These are phyloP conservation scores for Hemibagrus wyckioides DNA, from an alignment of 2,113 vertebrate genomes.

Conservation along the genomic window DNA sequence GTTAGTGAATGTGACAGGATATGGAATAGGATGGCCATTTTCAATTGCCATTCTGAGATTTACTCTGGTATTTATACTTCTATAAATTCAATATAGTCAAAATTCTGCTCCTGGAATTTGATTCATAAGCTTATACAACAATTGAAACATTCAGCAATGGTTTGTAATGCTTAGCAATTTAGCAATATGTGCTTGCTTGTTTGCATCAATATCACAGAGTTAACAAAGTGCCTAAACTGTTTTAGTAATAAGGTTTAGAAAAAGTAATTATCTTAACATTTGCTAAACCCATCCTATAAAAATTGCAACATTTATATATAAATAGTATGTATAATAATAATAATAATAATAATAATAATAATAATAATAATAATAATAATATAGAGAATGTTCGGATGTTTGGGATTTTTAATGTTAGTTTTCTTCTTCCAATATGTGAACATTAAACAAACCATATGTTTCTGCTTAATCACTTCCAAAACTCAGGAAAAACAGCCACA, in stretches of 20 bases:
- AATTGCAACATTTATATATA: not conserved
- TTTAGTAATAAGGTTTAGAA: not conserved
- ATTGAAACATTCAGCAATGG: not conserved
- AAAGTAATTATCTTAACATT: not conserved
- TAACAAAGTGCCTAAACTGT: not conserved
- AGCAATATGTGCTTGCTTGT: not conserved
- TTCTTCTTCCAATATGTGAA: constrained; percentile 36
- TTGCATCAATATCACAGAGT: not conserved
- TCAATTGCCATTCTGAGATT: not conserved
- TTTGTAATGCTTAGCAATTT: not conserved
- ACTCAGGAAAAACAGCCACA: constrained; percentile 29
- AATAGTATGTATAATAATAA: not conserved
- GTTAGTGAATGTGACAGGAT: not conserved
- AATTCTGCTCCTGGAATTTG: not conserved
- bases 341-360: constrained; percentile 21
- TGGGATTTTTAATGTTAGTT: constrained; percentile 55
- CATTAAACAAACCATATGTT: constrained; percentile 33
- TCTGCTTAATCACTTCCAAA: constrained; percentile 27
- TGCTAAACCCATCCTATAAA: not conserved
- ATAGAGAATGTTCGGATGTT: constrained; percentile 39
- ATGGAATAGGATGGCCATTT: not conserved
- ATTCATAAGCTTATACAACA: not conserved
- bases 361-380: constrained; percentile 39
- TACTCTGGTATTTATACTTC: not conserved
- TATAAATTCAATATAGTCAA: not conserved